Base-by-base conservation (phyloP, 2,797 vertebrate genomes). In the Botia almorhae region DNA sequence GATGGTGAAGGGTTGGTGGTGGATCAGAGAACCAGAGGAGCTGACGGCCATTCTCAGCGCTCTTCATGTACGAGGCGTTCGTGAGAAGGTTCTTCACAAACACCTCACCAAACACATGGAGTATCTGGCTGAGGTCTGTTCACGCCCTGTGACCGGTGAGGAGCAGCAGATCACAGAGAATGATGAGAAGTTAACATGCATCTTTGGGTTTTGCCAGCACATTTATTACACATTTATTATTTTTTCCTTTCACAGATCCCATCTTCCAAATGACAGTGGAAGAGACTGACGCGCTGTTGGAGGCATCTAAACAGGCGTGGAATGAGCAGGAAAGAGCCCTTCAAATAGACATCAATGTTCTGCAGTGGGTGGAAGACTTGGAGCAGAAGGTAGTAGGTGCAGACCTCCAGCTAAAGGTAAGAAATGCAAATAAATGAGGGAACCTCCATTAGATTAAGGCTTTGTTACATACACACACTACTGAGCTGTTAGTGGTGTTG, bases 21-120 rank as follows among this genome's bases (percentile, higher is more conserved):
- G 96, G 95, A 95, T 98, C 89, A 92, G 87, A 89, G 93, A 95
- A 23, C 93, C 95, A 10, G 95, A 95, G 73, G 95, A 96, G 69
- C 88, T 99, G 76, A 94, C 94, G 17, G 88, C 81, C 10, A 94
- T 94, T 74, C 90, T 96, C 26, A 94, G 96, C 50, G 93, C 95
- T 1, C 92, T 98, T 16, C 96, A 98, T 82, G 96, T 95, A 0
- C 92, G 97, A 12, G 98, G 98, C 50, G 89, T 98, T 86, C 92
- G 97, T 61, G 98, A 98, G 91, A 97, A 94, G 70, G 94, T 95
- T 0, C 94, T 99, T 82, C 96, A 97, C 87, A 99, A 99, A 85
- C 96, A 98, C 89, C 92, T 99, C 81, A 93, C 91, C 88, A 99
- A 98, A 91, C 97, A 99, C 92, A 94, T 95, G 94, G 96, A 97